phyloP scores from a whole-genome alignment of 2,888 invertebrate species.

The Melinaea marsaeus region DNA sequence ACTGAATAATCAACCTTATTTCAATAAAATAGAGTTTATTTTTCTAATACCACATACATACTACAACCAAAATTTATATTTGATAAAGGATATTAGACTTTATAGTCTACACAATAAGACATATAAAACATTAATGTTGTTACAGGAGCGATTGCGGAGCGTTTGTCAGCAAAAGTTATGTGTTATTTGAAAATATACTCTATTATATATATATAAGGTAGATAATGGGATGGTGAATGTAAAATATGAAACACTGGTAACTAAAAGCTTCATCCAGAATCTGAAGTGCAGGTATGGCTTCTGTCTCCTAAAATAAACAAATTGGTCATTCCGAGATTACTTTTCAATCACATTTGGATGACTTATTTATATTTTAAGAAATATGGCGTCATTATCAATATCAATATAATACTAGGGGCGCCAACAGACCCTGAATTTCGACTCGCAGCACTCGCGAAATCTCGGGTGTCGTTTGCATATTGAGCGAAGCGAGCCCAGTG shows the following conservation, averaged over 20 bases:
- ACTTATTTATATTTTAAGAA: constrained; percentile 12
- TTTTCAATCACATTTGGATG: constrained; percentile 33
- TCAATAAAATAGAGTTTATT: background rate
- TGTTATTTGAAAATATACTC: constrained; percentile 33
- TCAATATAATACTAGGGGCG: background rate
- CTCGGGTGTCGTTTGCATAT: too few relatives aligned
- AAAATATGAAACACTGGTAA: constrained; percentile 61
- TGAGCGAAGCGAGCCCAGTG: too few relatives aligned
- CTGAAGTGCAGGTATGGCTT: constrained; percentile 75
- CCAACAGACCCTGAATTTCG: background rate
- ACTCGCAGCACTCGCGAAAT: too few relatives aligned
- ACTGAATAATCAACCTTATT: constrained; percentile 39
- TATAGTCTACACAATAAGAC: constrained; percentile 32
- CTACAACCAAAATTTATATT: constrained; percentile 19
- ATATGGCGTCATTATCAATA: background rate
- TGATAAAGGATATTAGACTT: constrained; percentile 25
- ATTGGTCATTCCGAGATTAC: constrained; percentile 70
- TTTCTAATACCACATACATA: background rate
- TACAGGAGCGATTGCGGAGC: constrained; percentile 46
- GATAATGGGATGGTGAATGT: constrained; percentile 49
- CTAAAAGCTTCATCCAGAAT: constrained; percentile 66
- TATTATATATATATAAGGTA: constrained; percentile 30
- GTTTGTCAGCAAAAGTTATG: constrained; percentile 55
- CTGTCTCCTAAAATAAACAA: constrained; percentile 75
- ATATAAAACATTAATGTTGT: constrained; percentile 35